A percentile compares a stretch with the other conserved stretches of the same genome.
phyloP scores from a whole-genome alignment of 2,113 vertebrate genomes.

The Hippopotamus amphibius region DNA sequence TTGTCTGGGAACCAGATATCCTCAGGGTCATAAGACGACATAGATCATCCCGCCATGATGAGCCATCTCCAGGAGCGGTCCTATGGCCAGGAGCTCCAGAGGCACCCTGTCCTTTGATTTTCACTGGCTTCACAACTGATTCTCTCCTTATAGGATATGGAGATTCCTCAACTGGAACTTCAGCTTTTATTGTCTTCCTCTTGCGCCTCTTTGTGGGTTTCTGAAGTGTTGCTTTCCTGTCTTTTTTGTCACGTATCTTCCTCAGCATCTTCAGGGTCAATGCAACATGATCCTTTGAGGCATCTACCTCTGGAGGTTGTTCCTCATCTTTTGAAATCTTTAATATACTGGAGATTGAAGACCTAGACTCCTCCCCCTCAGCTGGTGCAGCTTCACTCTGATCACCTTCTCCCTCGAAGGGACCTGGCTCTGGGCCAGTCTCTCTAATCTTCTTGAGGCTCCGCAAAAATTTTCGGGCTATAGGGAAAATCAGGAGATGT shows the following conservation, averaged over 20 bases:
- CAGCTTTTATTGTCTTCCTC: neutral
- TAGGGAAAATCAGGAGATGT: conserved; percentile 30
- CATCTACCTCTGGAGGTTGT: neutral
- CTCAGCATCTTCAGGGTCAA: conserved; percentile 11
- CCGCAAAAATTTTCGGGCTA: conserved; percentile 64
- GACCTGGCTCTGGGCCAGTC: neutral
- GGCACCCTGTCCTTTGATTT: neutral
- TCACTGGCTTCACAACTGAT: neutral
- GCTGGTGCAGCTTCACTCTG: neutral
- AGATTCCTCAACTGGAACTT: neutral
- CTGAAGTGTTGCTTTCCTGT: conserved; percentile 23
- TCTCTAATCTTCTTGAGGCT: conserved; percentile 65
- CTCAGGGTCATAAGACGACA: conserved; percentile 78
- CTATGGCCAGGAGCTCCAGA: neutral
- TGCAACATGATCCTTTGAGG: neutral
- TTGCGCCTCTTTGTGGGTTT: conserved; percentile 20
- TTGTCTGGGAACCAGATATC: conserved; percentile 60
- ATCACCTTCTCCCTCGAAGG: neutral
- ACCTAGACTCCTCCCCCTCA: neutral
- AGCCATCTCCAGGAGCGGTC: neutral
- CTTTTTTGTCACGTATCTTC: conserved; percentile 39
- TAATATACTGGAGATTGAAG: neutral
- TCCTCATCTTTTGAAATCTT: conserved; percentile 49
- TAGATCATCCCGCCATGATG: conserved; percentile 74
- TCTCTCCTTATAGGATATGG: neutral